Evolutionary conservation across 2,113 vertebrate species (phyloP).

Genomic region (Prolemur simus): DNA sequence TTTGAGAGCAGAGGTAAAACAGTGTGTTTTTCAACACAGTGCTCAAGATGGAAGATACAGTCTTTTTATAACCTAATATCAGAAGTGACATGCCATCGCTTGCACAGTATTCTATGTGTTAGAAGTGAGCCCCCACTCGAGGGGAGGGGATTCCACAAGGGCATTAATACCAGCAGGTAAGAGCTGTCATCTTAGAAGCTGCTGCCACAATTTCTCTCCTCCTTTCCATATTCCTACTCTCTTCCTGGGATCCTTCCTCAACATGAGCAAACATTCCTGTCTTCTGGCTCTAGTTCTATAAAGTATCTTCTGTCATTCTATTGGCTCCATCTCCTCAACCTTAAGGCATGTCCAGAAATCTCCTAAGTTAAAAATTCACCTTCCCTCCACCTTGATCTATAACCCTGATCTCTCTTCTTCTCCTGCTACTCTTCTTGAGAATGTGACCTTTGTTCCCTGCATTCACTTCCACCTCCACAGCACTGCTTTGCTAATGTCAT

Average conservation of each 20-base stretch:
- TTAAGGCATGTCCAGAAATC: not conserved
- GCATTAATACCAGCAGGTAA: not conserved
- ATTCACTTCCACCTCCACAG: slow-evolving; percentile 47
- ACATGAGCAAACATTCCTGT: not conserved
- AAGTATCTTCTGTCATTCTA: not conserved
- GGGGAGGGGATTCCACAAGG: not conserved
- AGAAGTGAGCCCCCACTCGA: not conserved
- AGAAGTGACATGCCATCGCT: not conserved
- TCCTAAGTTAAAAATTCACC: slow-evolving; percentile 31
- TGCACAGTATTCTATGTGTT: not conserved
- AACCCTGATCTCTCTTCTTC: not conserved
- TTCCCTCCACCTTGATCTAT: not conserved
- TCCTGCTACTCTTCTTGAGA: slow-evolving; percentile 39
- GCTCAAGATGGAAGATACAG: not conserved
- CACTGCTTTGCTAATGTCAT: slow-evolving; percentile 19
- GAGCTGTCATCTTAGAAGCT: not conserved
- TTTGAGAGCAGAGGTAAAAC: not conserved
- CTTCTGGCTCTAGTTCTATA: not conserved
- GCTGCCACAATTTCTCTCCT: not conserved
- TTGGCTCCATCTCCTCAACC: not conserved
- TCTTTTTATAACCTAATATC: not conserved
- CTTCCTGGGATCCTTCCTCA: not conserved
- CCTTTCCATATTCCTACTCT: not conserved
- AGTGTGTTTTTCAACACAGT: not conserved
- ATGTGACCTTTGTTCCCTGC: slow-evolving; percentile 52